phyloP scores from a whole-genome alignment of 2,888 invertebrate genomes.

The Sarcophaga rosellei region DNA sequence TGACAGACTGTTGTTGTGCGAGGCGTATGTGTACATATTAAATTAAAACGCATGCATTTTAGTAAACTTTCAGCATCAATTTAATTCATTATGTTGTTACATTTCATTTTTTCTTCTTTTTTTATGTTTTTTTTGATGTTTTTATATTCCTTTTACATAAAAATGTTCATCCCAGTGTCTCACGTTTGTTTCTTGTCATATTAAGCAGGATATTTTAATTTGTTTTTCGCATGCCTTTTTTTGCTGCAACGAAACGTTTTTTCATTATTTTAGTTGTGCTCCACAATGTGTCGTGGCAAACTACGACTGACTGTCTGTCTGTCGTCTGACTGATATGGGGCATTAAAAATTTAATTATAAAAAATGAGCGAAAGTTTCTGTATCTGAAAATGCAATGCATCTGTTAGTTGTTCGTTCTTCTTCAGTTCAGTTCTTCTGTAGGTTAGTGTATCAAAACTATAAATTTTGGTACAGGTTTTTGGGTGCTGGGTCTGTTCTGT shows the following conservation, averaged over 20 bases:
- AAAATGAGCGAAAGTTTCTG: conserved; percentile 48
- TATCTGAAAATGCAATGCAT: neutral
- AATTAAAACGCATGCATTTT: conserved; percentile 48
- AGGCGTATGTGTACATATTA: conserved; percentile 6
- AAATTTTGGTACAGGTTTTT: conserved; percentile 17
- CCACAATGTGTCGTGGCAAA: neutral
- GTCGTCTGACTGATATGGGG: conserved; percentile 49
- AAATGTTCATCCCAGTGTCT: conserved; percentile 46
- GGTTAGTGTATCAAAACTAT: conserved; percentile 50
- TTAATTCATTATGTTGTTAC: conserved; percentile 10
- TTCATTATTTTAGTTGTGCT: neutral
- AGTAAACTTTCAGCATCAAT: conserved; percentile 36
- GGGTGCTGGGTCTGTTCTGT: neutral
- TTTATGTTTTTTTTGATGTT: conserved; percentile 23
- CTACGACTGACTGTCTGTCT: conserved; percentile 6
- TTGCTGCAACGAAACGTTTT: neutral
- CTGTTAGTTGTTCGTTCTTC: neutral
- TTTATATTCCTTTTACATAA: conserved; percentile 41
- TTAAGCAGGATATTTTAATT: conserved; percentile 48
- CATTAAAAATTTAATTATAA: conserved; percentile 65
- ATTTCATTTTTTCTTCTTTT: neutral
- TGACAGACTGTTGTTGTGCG: too few relatives aligned
- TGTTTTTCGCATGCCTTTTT: conserved; percentile 12
- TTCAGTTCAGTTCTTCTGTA: conserved; percentile 27
- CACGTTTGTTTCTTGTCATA: conserved; percentile 58